phyloP scores from a whole-genome alignment of 2,113 vertebrate species.

The Oreochromis spilurus region DNA sequence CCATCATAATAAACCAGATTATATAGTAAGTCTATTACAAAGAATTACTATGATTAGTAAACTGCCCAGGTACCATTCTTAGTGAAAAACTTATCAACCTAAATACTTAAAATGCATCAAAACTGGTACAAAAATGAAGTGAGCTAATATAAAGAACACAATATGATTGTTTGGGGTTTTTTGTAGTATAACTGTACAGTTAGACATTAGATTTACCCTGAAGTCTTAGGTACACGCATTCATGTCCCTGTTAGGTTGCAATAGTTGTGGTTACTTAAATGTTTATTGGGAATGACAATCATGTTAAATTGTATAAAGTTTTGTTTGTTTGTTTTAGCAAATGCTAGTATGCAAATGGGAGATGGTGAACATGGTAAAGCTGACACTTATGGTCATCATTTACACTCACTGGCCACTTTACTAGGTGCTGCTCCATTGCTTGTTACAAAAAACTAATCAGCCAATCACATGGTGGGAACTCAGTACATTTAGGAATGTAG shows the following conservation, averaged over 20 bases:
- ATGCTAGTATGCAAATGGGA: accelerated
- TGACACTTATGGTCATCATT: not conserved
- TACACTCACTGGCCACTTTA: not conserved
- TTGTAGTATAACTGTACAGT: accelerated
- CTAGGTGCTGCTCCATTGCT: not conserved
- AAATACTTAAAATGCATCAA: accelerated
- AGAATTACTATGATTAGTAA: not conserved
- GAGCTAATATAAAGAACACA: not conserved
- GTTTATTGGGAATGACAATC: not conserved
- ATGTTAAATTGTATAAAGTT: accelerated
- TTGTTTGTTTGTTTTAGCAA: not conserved
- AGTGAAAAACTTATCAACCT: accelerated
- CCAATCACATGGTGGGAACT: not conserved
- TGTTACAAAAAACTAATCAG: accelerated
- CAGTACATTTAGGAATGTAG: accelerated
- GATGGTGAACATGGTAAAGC: not conserved
- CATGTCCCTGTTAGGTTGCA: not conserved
- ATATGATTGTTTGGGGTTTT: not conserved
- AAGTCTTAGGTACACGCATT: not conserved
- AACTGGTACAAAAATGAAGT: not conserved
- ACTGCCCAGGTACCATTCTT: not conserved
- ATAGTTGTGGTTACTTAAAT: not conserved
- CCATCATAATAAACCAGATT: not conserved
- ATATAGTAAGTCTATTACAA: not conserved
- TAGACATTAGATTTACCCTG: not conserved